phyloP scores from a whole-genome alignment of 2,888 invertebrate genomes.

The Clitarchus hookeri region DNA sequence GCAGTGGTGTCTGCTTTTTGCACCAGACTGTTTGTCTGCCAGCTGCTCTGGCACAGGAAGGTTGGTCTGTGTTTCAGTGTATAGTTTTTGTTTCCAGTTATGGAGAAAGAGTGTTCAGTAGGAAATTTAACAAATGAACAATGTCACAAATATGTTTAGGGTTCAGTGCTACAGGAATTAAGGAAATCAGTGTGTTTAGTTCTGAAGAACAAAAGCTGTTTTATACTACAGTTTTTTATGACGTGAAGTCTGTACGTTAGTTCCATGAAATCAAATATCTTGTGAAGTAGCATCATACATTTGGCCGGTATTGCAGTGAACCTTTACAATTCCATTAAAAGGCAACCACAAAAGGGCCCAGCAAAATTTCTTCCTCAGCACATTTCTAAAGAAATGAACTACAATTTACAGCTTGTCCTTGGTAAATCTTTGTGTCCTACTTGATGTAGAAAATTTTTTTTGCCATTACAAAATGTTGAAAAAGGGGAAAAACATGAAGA shows the following conservation, averaged over 20 bases:
- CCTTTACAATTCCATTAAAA: slow-evolving; percentile 12
- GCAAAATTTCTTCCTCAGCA: not conserved
- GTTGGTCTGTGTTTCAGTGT: not conserved
- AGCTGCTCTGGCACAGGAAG: not conserved
- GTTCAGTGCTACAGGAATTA: not conserved
- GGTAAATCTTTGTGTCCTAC: slow-evolving; percentile 19
- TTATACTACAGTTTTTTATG: slow-evolving; percentile 3
- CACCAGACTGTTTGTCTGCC: not conserved
- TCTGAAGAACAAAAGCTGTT: not conserved
- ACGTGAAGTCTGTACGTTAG: not conserved
- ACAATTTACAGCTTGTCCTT: not conserved
- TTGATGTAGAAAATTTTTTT: not conserved
- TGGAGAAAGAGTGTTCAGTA: not conserved
- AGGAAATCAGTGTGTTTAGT: not conserved
- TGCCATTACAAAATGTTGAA: slow-evolving; percentile 15
- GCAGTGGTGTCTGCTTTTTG: not conserved
- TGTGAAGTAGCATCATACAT: not conserved
- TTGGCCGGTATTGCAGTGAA: not conserved
- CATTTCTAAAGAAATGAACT: slow-evolving; percentile 1
- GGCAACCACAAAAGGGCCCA: no score
- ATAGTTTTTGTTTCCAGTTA: not conserved
- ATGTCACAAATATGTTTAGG: slow-evolving; percentile 2
- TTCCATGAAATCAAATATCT: not conserved
- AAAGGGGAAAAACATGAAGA: not conserved
- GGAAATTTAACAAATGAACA: slow-evolving; percentile 17